Conservation (phyloP, 2,113 vertebrate species). For the Garra rufa region DNA sequence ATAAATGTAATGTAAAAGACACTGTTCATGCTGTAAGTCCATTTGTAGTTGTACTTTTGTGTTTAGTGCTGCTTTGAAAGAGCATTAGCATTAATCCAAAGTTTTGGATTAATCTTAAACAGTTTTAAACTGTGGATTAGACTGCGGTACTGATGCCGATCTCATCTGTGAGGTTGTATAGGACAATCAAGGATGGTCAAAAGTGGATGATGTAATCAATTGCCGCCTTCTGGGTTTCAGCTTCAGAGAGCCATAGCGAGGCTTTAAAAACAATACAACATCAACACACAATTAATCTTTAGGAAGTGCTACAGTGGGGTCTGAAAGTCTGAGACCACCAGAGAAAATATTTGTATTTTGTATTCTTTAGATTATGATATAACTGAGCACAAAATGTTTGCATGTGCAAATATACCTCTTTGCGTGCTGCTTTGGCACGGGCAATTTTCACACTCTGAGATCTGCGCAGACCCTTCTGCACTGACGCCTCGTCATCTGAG, state of each 20-base stretch:
- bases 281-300: background rate
- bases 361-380: background rate
- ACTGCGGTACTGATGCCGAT: conserved; percentile 1
- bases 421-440: conserved; percentile 76
- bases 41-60: background rate
- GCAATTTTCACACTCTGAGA: conserved; percentile 87
- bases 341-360: background rate
- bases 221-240: conserved; percentile 84
- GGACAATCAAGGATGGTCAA: conserved; percentile 53
- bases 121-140: background rate
- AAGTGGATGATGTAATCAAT: conserved; percentile 62
- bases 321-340: background rate
- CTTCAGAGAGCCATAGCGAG: conserved; percentile 86
- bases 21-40: background rate
- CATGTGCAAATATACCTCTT: conserved; percentile 75
- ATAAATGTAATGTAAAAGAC: conserved; percentile 11
- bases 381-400: background rate
- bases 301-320: background rate
- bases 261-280: conserved; percentile 65
- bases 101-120: conserved; percentile 10
- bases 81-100: background rate
- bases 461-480: conserved; percentile 80
- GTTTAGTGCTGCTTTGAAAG: conserved; percentile 25
- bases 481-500: conserved; percentile 82
- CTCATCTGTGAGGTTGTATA: background rate